A percentile compares a stretch with the other conserved stretches of the same genome.
phyloP scores from a whole-genome alignment of 2,113 vertebrate species.

The Oncorhynchus gorbuscha region DNA sequence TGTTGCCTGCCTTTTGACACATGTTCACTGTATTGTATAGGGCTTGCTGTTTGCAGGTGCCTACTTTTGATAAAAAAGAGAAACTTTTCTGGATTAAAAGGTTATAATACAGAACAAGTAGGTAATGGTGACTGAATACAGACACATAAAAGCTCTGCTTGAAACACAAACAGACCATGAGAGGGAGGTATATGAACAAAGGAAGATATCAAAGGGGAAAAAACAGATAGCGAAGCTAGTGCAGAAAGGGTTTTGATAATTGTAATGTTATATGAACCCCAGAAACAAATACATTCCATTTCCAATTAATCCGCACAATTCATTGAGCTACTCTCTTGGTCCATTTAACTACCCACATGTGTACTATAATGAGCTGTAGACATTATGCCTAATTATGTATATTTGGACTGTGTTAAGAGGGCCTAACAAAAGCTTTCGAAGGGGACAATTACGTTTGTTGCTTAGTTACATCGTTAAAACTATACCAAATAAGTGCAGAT shows the following conservation, averaged over 20 bases:
- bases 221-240: conserved; percentile 73
- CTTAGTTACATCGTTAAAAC: conserved; percentile 99
- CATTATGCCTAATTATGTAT: conserved; percentile 99
- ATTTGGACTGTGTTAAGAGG: conserved; percentile 99
- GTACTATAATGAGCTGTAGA: conserved; percentile 99
- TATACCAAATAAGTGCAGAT: conserved; percentile 99
- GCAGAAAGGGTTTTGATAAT: conserved; percentile 91
- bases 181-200: conserved; percentile 72
- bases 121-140: conserved; percentile 2
- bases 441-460: conserved; percentile 99
- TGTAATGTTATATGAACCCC: conserved; percentile 96
- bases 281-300: conserved; percentile 99
- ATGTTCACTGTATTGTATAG: background rate
- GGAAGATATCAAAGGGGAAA: conserved; percentile 78
- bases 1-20: background rate
- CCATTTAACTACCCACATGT: conserved; percentile 99
- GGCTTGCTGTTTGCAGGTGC: background rate
- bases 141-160: conserved; percentile 24
- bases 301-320: conserved; percentile 98
- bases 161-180: conserved; percentile 5
- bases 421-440: conserved; percentile 99
- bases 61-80: background rate
- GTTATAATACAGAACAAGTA: conserved; percentile 21
- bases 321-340: conserved; percentile 98
- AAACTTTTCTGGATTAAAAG: conserved; percentile 38